Evolutionary conservation across 2,113 vertebrate species (phyloP), one percentile per base, ranked within the genome.

Genomic region (Atrichornis clamosus): DNA sequence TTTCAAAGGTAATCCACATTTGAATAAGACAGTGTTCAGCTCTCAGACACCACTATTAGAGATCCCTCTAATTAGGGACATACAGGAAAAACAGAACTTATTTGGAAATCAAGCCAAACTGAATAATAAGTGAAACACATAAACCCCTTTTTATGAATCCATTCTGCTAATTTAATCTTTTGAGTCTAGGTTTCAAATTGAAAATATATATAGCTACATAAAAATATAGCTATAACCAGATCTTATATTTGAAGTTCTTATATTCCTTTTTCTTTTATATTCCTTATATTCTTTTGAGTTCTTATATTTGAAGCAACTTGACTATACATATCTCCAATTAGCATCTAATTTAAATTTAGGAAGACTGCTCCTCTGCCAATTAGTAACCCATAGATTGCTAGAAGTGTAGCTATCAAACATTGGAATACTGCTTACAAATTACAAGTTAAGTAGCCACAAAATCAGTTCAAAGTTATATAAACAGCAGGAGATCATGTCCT

Each of bases 401-500:
- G 75, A 97, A 94, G 12, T 69, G 23, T 63, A 85, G 27, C 46
- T 94, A 95, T 69, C 64, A 89, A 90, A 56, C 47, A 53, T 77
- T 92, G 81, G 27, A 35, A 39, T n/a, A 89, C 15, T 33, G 22
- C 73, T 96, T 83, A 50, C 6, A 91, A 89, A 91, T 68, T 47
- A 62, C 74, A 47, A 89, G 63, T 30, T 95, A 68, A 77, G 13
- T 58, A 87, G 35, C 62, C 42, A 44, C 52, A 39, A 75, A 88
- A 86, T 95, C 91, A 84, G 63, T 52, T 94, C 77, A 49, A 91
- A 84, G 67, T 92, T 82, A 60, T 59, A 72, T 53, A 87, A 92
- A 64, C 27, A 64, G 42, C 30, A 85, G 93, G 81, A 94, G 59
- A 86, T 84, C 44, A 33, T 26, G 19, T 94, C 68, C 74, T 84